A percentile compares a stretch with the other conserved stretches of the same genome.
phyloP scores from a whole-genome alignment of 2,888 invertebrate species.

The Lordiphosa fenestrarum region DNA sequence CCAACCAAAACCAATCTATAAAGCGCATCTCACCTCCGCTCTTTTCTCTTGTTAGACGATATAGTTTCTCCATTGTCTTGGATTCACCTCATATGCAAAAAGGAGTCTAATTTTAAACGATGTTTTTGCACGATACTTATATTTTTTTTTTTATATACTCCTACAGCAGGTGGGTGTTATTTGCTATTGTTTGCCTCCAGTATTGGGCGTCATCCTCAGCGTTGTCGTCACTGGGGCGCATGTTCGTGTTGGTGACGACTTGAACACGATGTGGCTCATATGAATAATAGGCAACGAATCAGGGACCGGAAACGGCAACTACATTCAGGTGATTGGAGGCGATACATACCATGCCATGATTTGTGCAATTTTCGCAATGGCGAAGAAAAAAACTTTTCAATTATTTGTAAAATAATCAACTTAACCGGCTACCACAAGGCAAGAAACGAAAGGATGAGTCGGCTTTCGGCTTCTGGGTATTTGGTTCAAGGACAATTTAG shows the following conservation, averaged over 20 bases:
- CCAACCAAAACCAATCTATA: no score
- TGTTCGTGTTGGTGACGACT: conserved; percentile 26
- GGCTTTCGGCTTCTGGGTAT: conserved; percentile 37
- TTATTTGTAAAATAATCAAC: conserved; percentile 74
- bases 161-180: conserved; percentile 26
- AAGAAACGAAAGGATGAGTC: background rate
- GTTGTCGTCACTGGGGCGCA: conserved; percentile 56
- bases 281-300: conserved; percentile 37
- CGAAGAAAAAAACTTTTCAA: conserved; percentile 62
- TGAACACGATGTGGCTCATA: conserved; percentile 35
- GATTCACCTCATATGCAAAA: conserved; percentile 9
- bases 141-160: conserved; percentile 19
- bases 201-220: conserved; percentile 24
- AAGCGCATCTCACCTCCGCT: background rate
- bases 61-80: conserved; percentile 4
- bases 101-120: conserved; percentile 21
- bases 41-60: background rate
- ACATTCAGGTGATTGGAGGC: conserved; percentile 10
- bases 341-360: conserved; percentile 41
- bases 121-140: conserved; percentile 39
- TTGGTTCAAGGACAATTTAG: conserved; percentile 66
- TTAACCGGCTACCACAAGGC: conserved; percentile 61
- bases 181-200: conserved; percentile 18
- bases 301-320: conserved; percentile 41
- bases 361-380: conserved; percentile 55